Percentiles rank a stretch among this genome's conserved stretches.
These are phyloP conservation scores for Aradus depressus DNA, from an alignment of 2,888 invertebrate genomes.

Conservation along the genomic window DNA sequence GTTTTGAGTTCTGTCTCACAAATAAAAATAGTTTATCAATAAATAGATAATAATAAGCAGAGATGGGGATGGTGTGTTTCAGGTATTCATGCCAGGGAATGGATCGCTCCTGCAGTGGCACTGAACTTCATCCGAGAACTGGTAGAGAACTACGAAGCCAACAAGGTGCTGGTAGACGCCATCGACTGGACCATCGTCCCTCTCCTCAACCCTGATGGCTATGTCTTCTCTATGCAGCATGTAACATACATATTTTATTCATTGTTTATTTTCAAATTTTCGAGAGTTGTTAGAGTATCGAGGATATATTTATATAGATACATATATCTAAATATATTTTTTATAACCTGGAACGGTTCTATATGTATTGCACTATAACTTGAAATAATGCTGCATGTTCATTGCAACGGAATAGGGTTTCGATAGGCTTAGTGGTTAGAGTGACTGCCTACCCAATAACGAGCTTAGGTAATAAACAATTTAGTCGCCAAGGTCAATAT, in stretches of 20 bases:
- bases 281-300: background rate
- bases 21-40: no score
- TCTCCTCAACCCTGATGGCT: constrained; percentile 38
- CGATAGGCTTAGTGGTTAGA: no score
- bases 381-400: no score
- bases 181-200: constrained; percentile 40
- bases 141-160: constrained; percentile 27
- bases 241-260: constrained; percentile 5
- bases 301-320: background rate
- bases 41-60: no score
- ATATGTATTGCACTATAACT: no score
- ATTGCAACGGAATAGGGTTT: no score
- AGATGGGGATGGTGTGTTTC: background rate
- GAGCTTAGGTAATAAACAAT: no score
- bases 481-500: no score
- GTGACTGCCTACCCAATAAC: no score
- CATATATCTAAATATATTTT: no score
- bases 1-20: no score
- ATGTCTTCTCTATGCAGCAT: constrained; percentile 34
- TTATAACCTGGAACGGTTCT: background rate
- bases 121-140: constrained; percentile 34
- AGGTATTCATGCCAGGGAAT: constrained; percentile 37
- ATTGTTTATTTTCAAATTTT: background rate
- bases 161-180: constrained; percentile 33
- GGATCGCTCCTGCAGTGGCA: constrained; percentile 40